These are phyloP conservation scores for Lerema accius DNA, from an alignment of 1,140 invertebrate species.

Conservation along the genomic window DNA sequence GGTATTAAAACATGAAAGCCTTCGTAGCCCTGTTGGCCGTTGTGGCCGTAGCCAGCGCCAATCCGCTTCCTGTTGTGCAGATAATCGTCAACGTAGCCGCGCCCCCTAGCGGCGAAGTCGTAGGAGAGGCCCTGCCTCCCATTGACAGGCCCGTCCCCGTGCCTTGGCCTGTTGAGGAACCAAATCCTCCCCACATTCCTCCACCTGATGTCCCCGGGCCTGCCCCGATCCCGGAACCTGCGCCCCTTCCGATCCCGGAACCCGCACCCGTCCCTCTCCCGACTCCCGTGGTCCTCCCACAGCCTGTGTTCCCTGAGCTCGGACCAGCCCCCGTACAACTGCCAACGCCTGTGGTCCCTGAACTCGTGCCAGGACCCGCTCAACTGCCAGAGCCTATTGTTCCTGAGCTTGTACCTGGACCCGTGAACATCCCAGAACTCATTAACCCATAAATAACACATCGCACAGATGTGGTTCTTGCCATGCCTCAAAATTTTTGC, in stretches of 20 bases:
- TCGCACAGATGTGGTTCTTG: too few relatives aligned
- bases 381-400: constrained; percentile 13
- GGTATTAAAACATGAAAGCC: constrained; percentile 42
- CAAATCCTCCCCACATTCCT: background rate
- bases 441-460: too few relatives aligned
- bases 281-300: constrained; percentile 13
- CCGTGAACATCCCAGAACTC: too few relatives aligned
- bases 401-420: constrained; percentile 22
- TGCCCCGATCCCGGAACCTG: background rate
- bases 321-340: constrained; percentile 2
- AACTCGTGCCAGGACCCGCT: constrained; percentile 27
- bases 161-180: background rate
- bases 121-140: background rate
- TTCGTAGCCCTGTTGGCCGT: constrained; percentile 45
- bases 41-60: constrained; percentile 48
- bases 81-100: constrained; percentile 51
- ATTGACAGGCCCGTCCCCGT: background rate
- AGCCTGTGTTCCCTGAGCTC: constrained; percentile 32
- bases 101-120: background rate
- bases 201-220: too few relatives aligned
- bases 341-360: constrained; percentile 28
- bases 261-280: background rate
- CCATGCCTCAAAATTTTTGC: too few relatives aligned
- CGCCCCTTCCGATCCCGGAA: background rate
- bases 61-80: constrained; percentile 53